These are phyloP conservation scores for Hemichromis elongatus DNA, from an alignment of 2,113 vertebrate genomes.

Conservation along the genomic window DNA sequence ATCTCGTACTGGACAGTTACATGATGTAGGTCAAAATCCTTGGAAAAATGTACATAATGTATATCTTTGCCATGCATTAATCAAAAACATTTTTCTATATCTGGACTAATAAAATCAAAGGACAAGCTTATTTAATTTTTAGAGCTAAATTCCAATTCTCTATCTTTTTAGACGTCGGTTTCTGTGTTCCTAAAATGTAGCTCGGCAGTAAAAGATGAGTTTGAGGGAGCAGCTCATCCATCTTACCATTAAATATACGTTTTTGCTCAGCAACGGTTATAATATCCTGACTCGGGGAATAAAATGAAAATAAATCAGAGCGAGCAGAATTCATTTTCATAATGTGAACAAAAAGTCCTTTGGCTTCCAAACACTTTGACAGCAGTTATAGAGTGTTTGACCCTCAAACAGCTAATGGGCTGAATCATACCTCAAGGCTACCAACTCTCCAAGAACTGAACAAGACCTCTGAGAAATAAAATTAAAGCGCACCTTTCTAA, in stretches of 20 bases:
- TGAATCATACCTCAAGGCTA: not conserved
- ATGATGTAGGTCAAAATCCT: not conserved
- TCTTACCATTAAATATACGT: not conserved
- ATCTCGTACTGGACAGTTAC: not conserved
- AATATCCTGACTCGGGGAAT: not conserved
- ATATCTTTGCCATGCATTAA: not conserved
- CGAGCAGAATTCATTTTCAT: constrained; percentile 9
- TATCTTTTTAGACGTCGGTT: not conserved
- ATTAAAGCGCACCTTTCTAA: not conserved
- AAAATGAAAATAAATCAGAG: not conserved
- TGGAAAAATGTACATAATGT: not conserved
- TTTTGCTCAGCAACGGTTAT: not conserved
- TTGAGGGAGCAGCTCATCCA: not conserved
- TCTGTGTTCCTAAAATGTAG: not conserved
- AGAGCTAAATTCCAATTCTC: not conserved
- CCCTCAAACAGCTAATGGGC: not conserved
- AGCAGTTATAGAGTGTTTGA: too few species aligned
- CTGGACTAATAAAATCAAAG: not conserved
- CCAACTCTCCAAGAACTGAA: not conserved
- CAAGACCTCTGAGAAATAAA: not conserved
- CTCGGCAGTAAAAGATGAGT: not conserved
- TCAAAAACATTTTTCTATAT: not conserved
- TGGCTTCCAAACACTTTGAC: not conserved
- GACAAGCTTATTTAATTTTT: not conserved
- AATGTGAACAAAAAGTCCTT: not conserved